Evolutionary conservation across 2,888 invertebrate species (phyloP).

Genomic region (Synanthedon vespiformis): DNA sequence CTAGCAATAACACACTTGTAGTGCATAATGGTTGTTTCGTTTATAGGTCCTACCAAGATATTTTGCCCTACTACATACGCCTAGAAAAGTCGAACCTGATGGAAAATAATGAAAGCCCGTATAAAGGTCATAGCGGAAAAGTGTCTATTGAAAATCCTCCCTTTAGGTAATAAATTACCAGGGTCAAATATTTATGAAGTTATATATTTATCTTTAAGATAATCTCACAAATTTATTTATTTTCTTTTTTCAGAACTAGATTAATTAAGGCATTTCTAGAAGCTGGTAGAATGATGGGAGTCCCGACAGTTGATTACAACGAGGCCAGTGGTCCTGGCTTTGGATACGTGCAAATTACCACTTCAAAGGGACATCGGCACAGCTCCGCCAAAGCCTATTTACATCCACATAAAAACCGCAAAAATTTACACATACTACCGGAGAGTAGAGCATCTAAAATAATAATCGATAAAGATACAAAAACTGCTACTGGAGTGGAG

Average conservation of each 20-base stretch:
- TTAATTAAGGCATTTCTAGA: slow-evolving; percentile 40
- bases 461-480: slow-evolving; percentile 63
- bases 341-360: slow-evolving; percentile 67
- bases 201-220: neutral
- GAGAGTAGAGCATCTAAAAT: slow-evolving; percentile 69
- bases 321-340: slow-evolving; percentile 61
- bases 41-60: slow-evolving; percentile 49
- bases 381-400: slow-evolving; percentile 70
- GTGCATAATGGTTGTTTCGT: neutral
- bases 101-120: slow-evolving; percentile 18
- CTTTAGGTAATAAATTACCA: slow-evolving; percentile 22
- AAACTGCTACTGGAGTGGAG: slow-evolving; percentile 71
- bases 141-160: slow-evolving; percentile 21
- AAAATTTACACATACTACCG: slow-evolving; percentile 72
- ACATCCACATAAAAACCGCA: slow-evolving; percentile 54
- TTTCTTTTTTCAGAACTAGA: slow-evolving; percentile 5
- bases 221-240: too few species aligned
- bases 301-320: slow-evolving; percentile 71
- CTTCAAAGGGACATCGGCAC: slow-evolving; percentile 65
- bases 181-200: neutral
- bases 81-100: slow-evolving; percentile 48
- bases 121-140: slow-evolving; percentile 9
- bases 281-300: slow-evolving; percentile 69
- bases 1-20: too few species aligned
- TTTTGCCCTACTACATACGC: slow-evolving; percentile 59